Base-by-base conservation (phyloP, 2,113 vertebrate genomes). In the Aldabrachelys gigantea region DNA sequence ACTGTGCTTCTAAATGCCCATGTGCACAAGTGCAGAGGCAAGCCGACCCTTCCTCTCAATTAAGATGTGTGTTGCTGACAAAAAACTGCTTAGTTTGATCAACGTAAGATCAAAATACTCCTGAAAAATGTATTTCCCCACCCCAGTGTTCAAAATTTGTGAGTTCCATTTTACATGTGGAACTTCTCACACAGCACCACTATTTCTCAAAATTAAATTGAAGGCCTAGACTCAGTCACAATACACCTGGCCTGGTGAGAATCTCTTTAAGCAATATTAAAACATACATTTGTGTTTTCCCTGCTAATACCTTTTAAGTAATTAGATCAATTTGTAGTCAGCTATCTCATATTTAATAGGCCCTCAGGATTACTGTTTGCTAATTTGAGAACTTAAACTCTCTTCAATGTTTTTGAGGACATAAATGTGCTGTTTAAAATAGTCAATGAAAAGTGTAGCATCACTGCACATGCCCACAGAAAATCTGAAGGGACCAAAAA, bases 401-500 rank as follows among this genome's bases (percentile, higher is more conserved):
- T n/a, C 4, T 91, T 31, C 49, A 91, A 83, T 3, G 2, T 92
- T 96, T 94, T 89, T 19, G 82, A 85, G 24, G 5, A 31, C 57
- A 9, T 78, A 91, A 79, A 7, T 52, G 50, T 52, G 21, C 3
- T 82, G 9, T 82, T 87, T 90, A 82, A 95, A 6, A 69, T 3
- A 85, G 53, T 54, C 3, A 2, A 22, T 92, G 29, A n/a, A 86
- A 91, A 82, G 49, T 57, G 17, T 31, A 80, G 4, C 24, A 17
- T 31, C 38, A 47, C 2, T 79, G 12, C 19, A 76, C 4, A 21
- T 27, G 35, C 0, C 6, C 25, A 82, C 41, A 85, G 72, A 80
- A 95, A 89, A 93, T 85, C 38, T 80, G 35, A 93, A 88, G 47
- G 35, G 85, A 92, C 16, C 29, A 84, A 91, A 95, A 93, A 91